Conservation (phyloP, 2,113 vertebrate species). For the Oreochromis spilurus region DNA sequence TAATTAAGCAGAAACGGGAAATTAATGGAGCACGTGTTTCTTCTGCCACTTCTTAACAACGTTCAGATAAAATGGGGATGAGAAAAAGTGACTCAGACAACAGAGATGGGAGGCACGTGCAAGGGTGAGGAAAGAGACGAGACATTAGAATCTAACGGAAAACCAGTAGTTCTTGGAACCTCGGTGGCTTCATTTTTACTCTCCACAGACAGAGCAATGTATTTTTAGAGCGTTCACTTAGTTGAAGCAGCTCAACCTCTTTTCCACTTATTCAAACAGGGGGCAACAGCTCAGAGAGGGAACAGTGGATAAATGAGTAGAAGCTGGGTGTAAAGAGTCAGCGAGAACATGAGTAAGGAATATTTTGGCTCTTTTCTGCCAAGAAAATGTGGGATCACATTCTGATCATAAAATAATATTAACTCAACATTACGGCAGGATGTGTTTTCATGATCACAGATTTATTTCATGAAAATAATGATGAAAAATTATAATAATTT, state of each 20-base stretch:
- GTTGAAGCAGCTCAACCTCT: conserved; percentile 23
- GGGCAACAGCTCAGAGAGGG: neutral
- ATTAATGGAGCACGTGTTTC: conserved; percentile 21
- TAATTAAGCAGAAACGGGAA: conserved; percentile 39
- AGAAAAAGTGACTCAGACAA: conserved; percentile 6
- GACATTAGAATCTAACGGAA: conserved; percentile 16
- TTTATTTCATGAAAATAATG: neutral
- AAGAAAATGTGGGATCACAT: neutral
- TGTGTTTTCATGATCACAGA: neutral
- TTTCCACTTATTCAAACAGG: conserved; percentile 5
- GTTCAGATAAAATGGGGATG: conserved; percentile 15
- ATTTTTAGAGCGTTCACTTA: conserved; percentile 41
- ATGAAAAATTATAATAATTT: neutral
- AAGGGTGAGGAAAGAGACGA: neutral
- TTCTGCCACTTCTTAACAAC: neutral
- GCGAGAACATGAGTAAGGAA: neutral
- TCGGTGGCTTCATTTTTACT: conserved; percentile 27
- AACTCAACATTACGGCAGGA: neutral
- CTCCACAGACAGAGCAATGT: conserved; percentile 17
- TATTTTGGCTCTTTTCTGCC: neutral
- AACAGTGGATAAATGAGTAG: neutral
- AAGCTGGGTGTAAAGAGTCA: neutral
- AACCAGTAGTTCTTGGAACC: conserved; percentile 28
- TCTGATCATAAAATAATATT: neutral
- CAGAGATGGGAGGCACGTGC: neutral